phyloP scores from a whole-genome alignment of 2,113 vertebrate species.

The Stegostoma tigrinum region DNA sequence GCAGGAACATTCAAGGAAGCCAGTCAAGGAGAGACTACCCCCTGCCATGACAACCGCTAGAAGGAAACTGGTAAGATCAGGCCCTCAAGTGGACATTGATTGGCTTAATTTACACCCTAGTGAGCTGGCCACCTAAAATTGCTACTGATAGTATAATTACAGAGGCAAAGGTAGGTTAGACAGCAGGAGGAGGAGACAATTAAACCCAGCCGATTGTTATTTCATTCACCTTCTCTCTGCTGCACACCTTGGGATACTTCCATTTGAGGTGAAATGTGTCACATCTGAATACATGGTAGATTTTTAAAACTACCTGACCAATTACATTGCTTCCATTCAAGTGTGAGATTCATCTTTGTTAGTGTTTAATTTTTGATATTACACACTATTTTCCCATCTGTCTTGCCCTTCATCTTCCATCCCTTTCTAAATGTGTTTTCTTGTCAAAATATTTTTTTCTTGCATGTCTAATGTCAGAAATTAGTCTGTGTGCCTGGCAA shows the following conservation, averaged over 20 bases:
- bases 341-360: not conserved
- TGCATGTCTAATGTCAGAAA: not conserved
- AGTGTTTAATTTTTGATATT: conserved; percentile 6
- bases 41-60: no score
- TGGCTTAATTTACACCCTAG: not conserved
- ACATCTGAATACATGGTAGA: not conserved
- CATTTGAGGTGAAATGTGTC: not conserved
- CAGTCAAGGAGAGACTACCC: not conserved
- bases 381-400: not conserved
- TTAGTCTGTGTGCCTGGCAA: not conserved
- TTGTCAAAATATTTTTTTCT: not conserved
- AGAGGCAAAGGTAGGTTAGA: not conserved
- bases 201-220: not conserved
- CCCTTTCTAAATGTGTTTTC: not conserved
- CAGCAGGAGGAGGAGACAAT: not conserved
- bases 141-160: not conserved
- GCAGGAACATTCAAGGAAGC: not conserved
- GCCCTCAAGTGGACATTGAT: no score
- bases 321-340: not conserved
- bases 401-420: not conserved
- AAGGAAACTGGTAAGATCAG: not conserved
- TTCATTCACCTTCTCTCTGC: not conserved
- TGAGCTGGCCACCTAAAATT: no score
- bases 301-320: not conserved
- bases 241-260: not conserved